Base-by-base conservation (phyloP, 2,888 invertebrate genomes). In the Adela reaumurella region DNA sequence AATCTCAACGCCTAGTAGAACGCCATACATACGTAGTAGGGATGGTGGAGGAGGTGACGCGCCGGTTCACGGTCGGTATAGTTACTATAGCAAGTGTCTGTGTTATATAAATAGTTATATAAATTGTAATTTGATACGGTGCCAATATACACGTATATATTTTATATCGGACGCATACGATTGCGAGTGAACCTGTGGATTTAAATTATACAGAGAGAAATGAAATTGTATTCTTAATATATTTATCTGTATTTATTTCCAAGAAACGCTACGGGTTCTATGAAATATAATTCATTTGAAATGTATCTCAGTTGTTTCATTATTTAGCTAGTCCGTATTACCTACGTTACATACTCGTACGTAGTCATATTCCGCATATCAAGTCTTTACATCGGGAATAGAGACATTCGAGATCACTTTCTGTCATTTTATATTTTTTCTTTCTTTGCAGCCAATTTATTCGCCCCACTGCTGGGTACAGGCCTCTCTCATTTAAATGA, bases 181-280 rank as follows among this genome's bases (percentile, higher is more conserved):
- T 47, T 50, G 44, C 44, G n/a, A 18, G 11, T 11, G 19, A 45
- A 45, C 19, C 18, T 20, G 19, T 45, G 20, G 4, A 45, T 20
- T 16, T 3, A 20, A 1, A 16, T 45, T 45, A 28, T 46, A 35
- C 35, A 35, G 35, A 35, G 11, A 8, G 14, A 35, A 35, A 35
- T 35, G 11, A 35, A 35, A 35, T 14, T 35, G 35, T 35, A 14
- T 4, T 24, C 8, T 8, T 35, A 35, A 35, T 14, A 35, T 35
- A 35, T 35, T 35, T 35, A 11, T 35, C 35, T 35, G 35, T 35
- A 35, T 35, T 8, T 35, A 35, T 35, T 8, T 35, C 73, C 73
- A 73, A 74, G 74, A 78, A 77, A 77, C 76, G 76, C 78, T 78
- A 78, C 77, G 78, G 77, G 77, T 78, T 76, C 73, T 66, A 69